phyloP scores from a whole-genome alignment of 2,888 invertebrate species.

The Pyrrhia umbra region DNA sequence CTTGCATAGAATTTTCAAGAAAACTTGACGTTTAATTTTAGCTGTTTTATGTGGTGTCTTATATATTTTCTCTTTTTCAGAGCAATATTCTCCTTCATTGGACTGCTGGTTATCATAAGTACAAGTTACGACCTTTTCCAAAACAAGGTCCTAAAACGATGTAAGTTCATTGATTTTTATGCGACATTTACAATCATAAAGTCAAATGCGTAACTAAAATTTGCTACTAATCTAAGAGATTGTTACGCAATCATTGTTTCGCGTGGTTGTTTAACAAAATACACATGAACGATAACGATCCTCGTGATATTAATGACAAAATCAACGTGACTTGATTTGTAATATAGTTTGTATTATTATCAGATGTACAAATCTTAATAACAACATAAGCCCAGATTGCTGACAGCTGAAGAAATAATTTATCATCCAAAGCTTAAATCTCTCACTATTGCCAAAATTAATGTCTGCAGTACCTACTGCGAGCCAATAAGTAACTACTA shows the following conservation, averaged over 20 bases:
- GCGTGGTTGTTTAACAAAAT: constrained; percentile 20
- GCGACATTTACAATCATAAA: neutral
- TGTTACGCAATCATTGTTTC: neutral
- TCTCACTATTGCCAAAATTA: neutral
- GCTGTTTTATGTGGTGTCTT: neutral
- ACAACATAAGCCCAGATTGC: neutral
- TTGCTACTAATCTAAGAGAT: neutral
- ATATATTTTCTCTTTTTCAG: constrained; percentile 65
- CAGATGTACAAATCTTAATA: neutral
- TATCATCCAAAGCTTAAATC: neutral
- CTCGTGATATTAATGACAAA: constrained; percentile 17
- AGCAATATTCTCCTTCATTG: constrained; percentile 71
- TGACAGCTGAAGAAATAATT: neutral
- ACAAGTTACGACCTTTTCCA: constrained; percentile 73
- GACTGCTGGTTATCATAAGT: constrained; percentile 64
- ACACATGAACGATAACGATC: constrained; percentile 37
- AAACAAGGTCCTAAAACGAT: constrained; percentile 63
- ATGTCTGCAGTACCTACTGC: no score
- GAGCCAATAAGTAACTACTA: no score
- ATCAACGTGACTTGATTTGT: constrained; percentile 33
- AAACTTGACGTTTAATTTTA: neutral
- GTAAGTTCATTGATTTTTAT: constrained; percentile 62
- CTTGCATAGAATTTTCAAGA: no score
- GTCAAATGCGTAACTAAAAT: neutral
- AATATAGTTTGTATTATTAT: constrained; percentile 14